phyloP scores from a whole-genome alignment of 2,888 invertebrate genomes.

The Nasonia oneida region DNA sequence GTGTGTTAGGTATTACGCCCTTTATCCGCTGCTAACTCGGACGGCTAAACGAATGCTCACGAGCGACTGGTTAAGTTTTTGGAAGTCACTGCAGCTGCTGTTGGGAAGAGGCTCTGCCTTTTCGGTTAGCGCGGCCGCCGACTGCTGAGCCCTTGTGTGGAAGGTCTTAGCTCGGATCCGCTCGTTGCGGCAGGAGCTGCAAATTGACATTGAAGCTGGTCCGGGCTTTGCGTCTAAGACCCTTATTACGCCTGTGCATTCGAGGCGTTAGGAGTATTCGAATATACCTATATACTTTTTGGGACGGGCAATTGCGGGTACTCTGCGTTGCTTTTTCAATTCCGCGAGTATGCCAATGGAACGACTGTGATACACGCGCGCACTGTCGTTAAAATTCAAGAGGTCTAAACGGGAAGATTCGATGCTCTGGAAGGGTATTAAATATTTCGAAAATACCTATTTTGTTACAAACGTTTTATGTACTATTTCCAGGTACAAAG shows the following conservation, averaged over 20 bases:
- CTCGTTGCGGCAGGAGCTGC: conserved; percentile 24
- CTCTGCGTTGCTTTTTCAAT: background rate
- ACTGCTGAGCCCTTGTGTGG: background rate
- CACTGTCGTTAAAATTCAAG: no score
- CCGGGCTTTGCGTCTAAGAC: conserved; percentile 19
- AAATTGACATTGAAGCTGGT: conserved; percentile 52
- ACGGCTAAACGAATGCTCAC: conserved; percentile 18
- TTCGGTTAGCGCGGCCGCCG: background rate
- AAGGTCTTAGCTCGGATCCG: conserved; percentile 3
- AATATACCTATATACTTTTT: background rate
- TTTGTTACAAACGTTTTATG: no score
- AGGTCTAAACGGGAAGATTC: no score
- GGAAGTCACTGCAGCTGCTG: background rate
- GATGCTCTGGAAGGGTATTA: no score
- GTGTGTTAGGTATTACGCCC: conserved; percentile 45
- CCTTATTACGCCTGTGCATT: conserved; percentile 16
- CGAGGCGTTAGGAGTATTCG: background rate
- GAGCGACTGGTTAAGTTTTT: conserved; percentile 29
- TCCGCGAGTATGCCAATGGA: background rate
- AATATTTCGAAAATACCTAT: no score
- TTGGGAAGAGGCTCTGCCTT: background rate
- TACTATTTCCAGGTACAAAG: no score
- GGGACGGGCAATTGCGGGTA: background rate
- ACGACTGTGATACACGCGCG: no score
- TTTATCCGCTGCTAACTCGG: conserved; percentile 14